A percentile compares a stretch with the other conserved stretches of the same genome.
phyloP scores from a whole-genome alignment of 2,888 invertebrate species.

The Tolmerus cingulatus region DNA sequence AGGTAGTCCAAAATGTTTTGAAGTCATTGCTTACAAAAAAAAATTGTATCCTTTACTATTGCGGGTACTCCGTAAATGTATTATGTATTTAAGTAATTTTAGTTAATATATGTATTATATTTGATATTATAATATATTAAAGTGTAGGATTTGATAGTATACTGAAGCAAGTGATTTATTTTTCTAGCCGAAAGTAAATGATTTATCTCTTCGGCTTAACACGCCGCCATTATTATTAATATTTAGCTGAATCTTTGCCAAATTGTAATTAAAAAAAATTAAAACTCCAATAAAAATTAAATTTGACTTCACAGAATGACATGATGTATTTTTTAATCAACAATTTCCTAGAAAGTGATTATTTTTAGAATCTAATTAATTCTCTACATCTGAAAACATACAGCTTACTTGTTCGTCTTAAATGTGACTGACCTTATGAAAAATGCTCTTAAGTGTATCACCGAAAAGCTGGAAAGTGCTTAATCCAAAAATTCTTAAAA shows the following conservation, averaged over 20 bases:
- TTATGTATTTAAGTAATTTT: no score
- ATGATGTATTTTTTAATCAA: neutral
- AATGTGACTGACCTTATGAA: neutral
- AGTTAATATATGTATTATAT: no score
- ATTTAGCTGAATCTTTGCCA: neutral
- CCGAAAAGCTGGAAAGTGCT: neutral
- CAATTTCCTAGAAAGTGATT: neutral
- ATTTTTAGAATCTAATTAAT: neutral
- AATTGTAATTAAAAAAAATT: neutral
- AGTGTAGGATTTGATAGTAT: no score
- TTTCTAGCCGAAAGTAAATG: neutral
- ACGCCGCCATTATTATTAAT: neutral
- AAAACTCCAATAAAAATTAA: neutral
- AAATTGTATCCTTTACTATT: no score
- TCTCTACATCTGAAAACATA: neutral
- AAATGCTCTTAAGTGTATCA: neutral
- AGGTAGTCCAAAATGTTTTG: no score
- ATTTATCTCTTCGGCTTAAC: neutral
- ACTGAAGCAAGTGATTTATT: no score
- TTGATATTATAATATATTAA: no score
- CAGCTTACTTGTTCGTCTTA: neutral
- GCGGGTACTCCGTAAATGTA: no score
- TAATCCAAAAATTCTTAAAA: neutral
- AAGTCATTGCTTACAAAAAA: no score
- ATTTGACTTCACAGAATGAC: neutral